phyloP scores from a whole-genome alignment of 2,888 invertebrate genomes.

The Eristalinus sepulchralis region DNA sequence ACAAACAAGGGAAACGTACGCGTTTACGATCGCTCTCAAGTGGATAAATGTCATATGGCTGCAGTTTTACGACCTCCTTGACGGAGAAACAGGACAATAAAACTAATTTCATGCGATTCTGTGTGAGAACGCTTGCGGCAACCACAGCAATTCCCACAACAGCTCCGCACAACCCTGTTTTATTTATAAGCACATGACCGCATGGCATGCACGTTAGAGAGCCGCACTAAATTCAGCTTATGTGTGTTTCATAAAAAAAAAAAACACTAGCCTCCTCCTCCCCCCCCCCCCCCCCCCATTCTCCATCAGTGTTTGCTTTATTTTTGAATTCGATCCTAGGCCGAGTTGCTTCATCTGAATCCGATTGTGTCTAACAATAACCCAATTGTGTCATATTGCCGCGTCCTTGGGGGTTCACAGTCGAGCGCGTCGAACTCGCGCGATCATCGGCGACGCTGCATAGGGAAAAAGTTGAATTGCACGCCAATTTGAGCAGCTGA shows the following conservation, averaged over 20 bases:
- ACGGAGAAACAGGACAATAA: constrained; percentile 3
- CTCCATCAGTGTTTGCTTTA: constrained; percentile 4
- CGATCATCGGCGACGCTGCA: constrained; percentile 10
- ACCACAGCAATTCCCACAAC: background rate
- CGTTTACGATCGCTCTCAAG: background rate
- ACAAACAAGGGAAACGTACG: background rate
- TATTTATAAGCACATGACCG: constrained; percentile 40
- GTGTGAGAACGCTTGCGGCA: background rate
- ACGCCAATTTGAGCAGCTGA: constrained; percentile 53
- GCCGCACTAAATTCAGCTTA: background rate
- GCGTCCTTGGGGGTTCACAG: constrained; percentile 18
- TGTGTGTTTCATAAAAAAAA: constrained; percentile 9
- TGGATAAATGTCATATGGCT: background rate
- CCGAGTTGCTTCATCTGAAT: background rate
- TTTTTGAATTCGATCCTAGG: constrained; percentile 25
- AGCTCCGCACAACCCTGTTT: constrained; percentile 11
- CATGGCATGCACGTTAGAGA: constrained; percentile 14
- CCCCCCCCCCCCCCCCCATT: no score
- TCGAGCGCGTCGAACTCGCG: constrained; percentile 30
- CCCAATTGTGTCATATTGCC: constrained; percentile 7
- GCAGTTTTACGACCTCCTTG: background rate
- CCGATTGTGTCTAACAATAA: background rate
- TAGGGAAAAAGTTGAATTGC: constrained; percentile 46
- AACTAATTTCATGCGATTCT: background rate
- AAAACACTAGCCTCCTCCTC: background rate